These are phyloP conservation scores for Tetrax tetrax DNA, from an alignment of 2,113 vertebrate genomes.

Conservation along the genomic window DNA sequence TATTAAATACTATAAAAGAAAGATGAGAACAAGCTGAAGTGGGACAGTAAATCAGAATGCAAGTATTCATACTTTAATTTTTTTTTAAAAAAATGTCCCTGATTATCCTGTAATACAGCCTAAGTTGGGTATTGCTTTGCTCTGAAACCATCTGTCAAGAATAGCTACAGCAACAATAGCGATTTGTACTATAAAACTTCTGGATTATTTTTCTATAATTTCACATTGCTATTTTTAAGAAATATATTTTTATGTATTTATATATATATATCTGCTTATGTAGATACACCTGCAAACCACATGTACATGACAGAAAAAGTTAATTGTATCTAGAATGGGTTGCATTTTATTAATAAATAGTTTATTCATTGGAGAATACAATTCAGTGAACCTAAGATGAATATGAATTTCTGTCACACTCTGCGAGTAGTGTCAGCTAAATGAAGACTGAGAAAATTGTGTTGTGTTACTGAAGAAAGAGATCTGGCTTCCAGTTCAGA, in stretches of 20 bases:
- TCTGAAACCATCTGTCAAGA: background rate
- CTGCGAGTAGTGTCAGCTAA: background rate
- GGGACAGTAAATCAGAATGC: background rate
- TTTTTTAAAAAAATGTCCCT: background rate
- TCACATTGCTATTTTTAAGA: background rate
- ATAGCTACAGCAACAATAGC: background rate
- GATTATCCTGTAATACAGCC: background rate
- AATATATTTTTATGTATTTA: background rate
- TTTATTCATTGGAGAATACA: background rate
- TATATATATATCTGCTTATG: too few species aligned
- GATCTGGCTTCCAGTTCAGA: background rate
- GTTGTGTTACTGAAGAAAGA: background rate
- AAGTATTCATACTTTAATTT: background rate
- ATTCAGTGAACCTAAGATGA: background rate
- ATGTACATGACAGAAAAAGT: background rate
- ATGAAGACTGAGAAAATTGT: background rate
- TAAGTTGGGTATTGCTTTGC: background rate
- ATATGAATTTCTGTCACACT: background rate
- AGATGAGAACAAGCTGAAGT: background rate
- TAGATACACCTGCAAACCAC: background rate
- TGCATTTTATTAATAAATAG: background rate
- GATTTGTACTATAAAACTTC: background rate
- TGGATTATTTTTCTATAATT: background rate
- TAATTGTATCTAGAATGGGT: background rate
- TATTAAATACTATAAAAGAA: background rate